Base-by-base conservation (phyloP, 2,888 invertebrate species). In the Cosmia trapezina region DNA sequence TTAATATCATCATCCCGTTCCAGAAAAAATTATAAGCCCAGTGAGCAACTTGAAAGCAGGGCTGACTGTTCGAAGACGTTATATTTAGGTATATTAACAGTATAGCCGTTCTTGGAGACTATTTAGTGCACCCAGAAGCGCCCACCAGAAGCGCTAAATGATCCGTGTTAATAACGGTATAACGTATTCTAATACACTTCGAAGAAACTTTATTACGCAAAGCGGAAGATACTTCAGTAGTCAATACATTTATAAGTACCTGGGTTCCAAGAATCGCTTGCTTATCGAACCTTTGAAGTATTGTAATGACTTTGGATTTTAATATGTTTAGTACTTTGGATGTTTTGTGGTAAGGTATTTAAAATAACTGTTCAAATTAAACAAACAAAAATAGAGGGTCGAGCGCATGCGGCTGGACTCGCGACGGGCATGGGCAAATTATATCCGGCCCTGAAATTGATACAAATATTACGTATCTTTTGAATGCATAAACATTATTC, bases 171-270 rank as follows among this genome's bases (percentile, higher is more conserved):
- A 57, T 72, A 41, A 41, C 43, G 11, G 12, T 19, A n/a, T 63
- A n/a, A 53, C 4, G n/a, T 45, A 45, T 54, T 79, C 17, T 14
- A 33, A 65, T 65, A 47, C 14, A 53, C 61, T 79, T 76, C 51
- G 33, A 54, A 61, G 73, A 72, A 61, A 79, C 41, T 76, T 61
- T 56, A 51, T 53, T 56, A 65, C 72, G 54, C 60, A 79, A 63
- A 80, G 41, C 45, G 43, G 45, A 79, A 72, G 54, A 72, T 45
- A 72, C 11, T 65, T 47, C 22, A 37, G 8, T 56, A 47, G 65
- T 61, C 72, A 51, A 57, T 79, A 61, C 51, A 79, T 74, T 47
- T 53, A 54, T 76, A 71, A 79, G 60, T 64, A n/a, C 7, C 7
- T 12, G 4, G 4, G 49, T 76, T 72, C 64, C 33, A 43, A 17